These are phyloP conservation scores for Drosophila guanche DNA, from an alignment of 1,140 invertebrate species.

Conservation along the genomic window DNA sequence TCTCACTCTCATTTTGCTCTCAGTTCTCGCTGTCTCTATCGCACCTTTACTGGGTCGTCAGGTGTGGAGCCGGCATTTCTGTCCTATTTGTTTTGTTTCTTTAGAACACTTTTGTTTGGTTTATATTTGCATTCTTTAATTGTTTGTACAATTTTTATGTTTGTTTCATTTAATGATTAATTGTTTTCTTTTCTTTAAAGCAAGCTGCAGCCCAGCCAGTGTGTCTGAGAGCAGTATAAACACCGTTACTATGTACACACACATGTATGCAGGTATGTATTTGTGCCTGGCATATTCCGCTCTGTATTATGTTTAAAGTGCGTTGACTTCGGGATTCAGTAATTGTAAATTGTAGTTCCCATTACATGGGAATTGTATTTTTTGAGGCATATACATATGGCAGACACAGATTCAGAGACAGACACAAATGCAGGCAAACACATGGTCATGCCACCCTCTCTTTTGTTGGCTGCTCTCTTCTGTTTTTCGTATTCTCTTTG, in stretches of 20 bases:
- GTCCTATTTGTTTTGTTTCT: constrained; percentile 4
- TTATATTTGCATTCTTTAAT: constrained; percentile 40
- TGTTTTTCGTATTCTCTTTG: constrained; percentile 30
- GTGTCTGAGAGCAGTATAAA: too few species aligned
- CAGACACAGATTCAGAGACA: constrained; percentile 1
- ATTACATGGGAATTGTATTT: constrained; percentile 10
- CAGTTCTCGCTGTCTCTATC: constrained; percentile 17
- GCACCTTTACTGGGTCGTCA: constrained; percentile 18
- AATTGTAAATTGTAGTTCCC: constrained; percentile 34
- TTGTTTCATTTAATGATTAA: constrained; percentile 43
- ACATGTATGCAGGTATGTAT: constrained; percentile 2
- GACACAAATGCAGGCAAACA: constrained; percentile 3
- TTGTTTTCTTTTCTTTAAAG: not conserved
- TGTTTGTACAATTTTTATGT: constrained; percentile 29
- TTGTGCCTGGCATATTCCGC: not conserved
- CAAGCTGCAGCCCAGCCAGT: too few species aligned
- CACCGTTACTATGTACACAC: not conserved
- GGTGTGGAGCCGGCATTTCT: constrained; percentile 58
- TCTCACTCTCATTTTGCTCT: constrained; percentile 5
- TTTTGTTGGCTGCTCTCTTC: constrained; percentile 4
- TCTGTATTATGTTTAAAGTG: constrained; percentile 42
- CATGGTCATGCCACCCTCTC: constrained; percentile 1
- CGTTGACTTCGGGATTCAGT: constrained; percentile 45
- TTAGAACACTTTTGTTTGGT: constrained; percentile 47
- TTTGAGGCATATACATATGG: constrained; percentile 13